phyloP scores from a whole-genome alignment of 2,797 vertebrate species.

The Anguilla obscura region DNA sequence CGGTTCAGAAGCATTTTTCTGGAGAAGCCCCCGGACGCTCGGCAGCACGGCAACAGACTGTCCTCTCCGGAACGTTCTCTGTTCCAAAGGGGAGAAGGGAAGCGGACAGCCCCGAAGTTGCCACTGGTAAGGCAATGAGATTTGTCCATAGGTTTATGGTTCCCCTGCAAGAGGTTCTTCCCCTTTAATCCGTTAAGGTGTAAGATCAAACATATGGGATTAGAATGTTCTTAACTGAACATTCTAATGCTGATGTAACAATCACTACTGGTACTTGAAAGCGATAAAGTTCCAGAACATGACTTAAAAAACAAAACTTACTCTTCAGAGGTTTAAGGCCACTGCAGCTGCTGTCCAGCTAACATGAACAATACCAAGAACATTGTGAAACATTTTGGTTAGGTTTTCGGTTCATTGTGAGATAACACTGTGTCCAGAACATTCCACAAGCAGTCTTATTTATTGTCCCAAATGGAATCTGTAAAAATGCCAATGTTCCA shows the following conservation, averaged over 20 bases:
- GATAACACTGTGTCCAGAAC: neutral
- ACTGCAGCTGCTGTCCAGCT: neutral
- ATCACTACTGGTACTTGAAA: too few relatives aligned
- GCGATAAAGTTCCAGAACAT: too few relatives aligned
- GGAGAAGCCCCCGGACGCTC: conserved; percentile 64
- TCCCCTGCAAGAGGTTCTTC: neutral
- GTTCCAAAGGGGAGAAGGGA: conserved; percentile 64
- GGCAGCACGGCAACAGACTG: conserved; percentile 66
- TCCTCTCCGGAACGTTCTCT: conserved; percentile 68
- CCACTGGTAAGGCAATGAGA: conserved; percentile 34
- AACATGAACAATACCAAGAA: neutral
- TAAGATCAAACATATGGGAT: too few relatives aligned
- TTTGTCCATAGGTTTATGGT: neutral
- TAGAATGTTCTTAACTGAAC: too few relatives aligned
- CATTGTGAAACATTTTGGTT: neutral
- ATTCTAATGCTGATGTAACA: too few relatives aligned
- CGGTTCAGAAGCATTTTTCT: conserved; percentile 70
- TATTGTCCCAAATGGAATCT: too few relatives aligned
- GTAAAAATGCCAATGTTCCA: too few relatives aligned
- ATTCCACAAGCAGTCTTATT: too few relatives aligned
- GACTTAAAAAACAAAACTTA: too few relatives aligned
- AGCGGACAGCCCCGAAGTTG: conserved; percentile 31
- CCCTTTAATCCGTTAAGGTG: too few relatives aligned
- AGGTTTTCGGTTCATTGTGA: neutral
- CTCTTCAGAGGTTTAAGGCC: too few relatives aligned